phyloP scores from a whole-genome alignment of 2,113 vertebrate genomes.

The Ploceus nigricollis region DNA sequence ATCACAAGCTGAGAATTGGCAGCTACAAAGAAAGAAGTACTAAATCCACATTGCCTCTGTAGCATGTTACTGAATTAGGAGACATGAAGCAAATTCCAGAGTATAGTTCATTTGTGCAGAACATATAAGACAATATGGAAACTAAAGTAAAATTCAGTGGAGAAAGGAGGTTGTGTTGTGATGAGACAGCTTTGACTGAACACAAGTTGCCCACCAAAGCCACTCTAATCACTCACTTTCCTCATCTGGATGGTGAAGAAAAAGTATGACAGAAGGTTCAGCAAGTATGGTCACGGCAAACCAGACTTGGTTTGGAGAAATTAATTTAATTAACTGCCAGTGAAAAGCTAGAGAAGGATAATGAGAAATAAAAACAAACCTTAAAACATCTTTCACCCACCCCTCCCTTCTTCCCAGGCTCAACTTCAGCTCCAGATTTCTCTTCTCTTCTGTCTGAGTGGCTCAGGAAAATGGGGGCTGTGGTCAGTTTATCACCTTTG shows the following conservation, averaged over 20 bases:
- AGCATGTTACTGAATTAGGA: background rate
- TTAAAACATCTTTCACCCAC: background rate
- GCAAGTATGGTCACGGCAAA: background rate
- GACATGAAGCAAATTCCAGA: background rate
- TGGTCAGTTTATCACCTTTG: background rate
- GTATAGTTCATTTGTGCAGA: background rate
- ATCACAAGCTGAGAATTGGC: background rate
- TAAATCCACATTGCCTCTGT: background rate
- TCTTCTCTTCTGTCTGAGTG: fast-evolving
- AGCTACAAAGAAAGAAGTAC: background rate
- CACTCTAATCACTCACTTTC: background rate
- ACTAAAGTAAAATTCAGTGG: background rate
- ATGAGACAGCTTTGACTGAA: background rate
- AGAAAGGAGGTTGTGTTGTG: background rate
- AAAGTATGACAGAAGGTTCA: background rate
- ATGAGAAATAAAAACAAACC: background rate
- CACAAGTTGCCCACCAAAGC: background rate
- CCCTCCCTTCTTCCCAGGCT: background rate
- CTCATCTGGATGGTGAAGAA: background rate
- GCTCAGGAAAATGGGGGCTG: background rate
- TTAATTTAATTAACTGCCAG: background rate
- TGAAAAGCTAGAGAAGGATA: background rate
- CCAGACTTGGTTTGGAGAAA: background rate
- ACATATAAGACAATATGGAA: background rate
- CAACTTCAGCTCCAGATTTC: background rate